Base-by-base conservation (phyloP, 2,797 vertebrate species). In the Scleropages formosus region DNA sequence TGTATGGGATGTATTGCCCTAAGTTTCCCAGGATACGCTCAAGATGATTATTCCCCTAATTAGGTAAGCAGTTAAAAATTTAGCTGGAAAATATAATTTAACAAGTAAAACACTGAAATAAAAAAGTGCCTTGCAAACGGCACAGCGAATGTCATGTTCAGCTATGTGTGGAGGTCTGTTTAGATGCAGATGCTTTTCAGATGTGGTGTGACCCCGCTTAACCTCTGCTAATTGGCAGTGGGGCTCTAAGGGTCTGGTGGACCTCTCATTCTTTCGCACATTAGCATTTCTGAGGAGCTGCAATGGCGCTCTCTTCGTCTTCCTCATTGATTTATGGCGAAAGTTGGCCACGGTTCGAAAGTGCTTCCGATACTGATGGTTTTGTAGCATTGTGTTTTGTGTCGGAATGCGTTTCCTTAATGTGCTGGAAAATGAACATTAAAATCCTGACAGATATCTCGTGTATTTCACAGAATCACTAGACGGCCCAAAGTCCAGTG, bases 311-410 rank as follows among this genome's bases (percentile, higher is more conserved):
- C 69, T 4, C 49, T 71, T 51, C 24, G 71, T 71, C 69, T 59
- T 71, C 69, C 24, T 18, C 49, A 58, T 56, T 59, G 69, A 71
- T 71, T 71, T 71, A 71, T 3, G 26, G 51, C 71, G 69, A 20
- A 71, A 49, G 49, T 27, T 6, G 53, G 53, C 53, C 13, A 1
- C 11, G 18, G 53, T 58, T 53, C 18, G 53, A n/a, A 58, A 58
- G 53, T 58, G 12, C 53, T 4, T 51, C 4, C 22, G 46, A 16
- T 53, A 16, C 18, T 16, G 22, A 16, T n/a, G 26, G 22, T 58
- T 71, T 71, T 49, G 31, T 24, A 71, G 51, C 26, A 51, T 31
- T 51, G 22, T 11, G n/a, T 24, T 22, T 22, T 26, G 4, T 27
- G 53, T 31, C 22, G n/a, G 69, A 24, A 18, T 26, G 11, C 20